phyloP scores from a whole-genome alignment of 2,797 vertebrate species.

The Nannoperca obscura region DNA sequence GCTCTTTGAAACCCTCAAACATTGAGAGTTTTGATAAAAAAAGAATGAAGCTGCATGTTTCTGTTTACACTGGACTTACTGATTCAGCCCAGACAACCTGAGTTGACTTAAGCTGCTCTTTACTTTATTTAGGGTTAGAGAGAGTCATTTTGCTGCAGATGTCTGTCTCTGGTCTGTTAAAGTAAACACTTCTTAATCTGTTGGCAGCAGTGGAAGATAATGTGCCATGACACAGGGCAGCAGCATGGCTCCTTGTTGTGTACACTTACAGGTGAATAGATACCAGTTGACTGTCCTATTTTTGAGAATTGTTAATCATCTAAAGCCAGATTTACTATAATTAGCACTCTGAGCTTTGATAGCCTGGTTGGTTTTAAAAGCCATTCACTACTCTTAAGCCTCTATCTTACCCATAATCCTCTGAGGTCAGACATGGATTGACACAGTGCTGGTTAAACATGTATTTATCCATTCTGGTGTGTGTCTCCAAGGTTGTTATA shows the following conservation, averaged over 20 bases:
- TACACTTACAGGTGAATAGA: not conserved
- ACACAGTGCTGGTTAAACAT: constrained; percentile 23
- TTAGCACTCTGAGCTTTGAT: constrained; percentile 61
- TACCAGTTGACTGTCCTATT: constrained; percentile 47
- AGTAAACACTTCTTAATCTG: constrained; percentile 50
- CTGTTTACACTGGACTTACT: constrained; percentile 24
- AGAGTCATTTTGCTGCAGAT: not conserved
- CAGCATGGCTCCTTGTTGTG: constrained; percentile 1
- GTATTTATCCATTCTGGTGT: constrained; percentile 11
- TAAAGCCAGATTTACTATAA: constrained; percentile 75
- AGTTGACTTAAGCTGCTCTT: not conserved
- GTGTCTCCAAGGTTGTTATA: not conserved
- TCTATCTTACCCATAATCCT: constrained; percentile 10
- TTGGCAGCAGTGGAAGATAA: constrained; percentile 18
- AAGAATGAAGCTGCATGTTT: constrained; percentile 5
- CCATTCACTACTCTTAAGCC: not conserved
- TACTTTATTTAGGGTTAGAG: not conserved
- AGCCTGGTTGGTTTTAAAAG: constrained; percentile 37
- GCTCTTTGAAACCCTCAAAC: constrained; percentile 20
- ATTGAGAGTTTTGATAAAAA: constrained; percentile 6
- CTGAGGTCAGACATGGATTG: constrained; percentile 22
- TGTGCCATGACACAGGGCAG: not conserved
- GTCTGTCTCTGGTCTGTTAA: not conserved
- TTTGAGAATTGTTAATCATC: constrained; percentile 60
- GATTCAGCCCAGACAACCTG: not conserved